Conservation (phyloP, 2,888 invertebrate genomes). For the Flabesymbios commensalis region DNA sequence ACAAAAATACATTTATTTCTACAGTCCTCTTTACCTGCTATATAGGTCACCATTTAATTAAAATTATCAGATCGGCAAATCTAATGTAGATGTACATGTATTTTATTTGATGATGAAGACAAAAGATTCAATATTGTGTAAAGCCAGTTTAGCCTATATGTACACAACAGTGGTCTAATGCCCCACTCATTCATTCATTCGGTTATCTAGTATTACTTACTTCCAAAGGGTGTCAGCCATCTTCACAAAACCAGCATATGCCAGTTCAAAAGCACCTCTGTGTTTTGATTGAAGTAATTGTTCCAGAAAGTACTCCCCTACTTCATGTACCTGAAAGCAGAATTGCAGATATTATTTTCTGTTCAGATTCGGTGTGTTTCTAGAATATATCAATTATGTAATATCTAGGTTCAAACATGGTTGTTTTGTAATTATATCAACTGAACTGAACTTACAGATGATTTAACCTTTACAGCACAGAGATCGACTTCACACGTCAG, state of each 20-base stretch:
- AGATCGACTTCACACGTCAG: too few relatives aligned
- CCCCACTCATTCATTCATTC: too few relatives aligned
- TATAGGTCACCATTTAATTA: too few relatives aligned
- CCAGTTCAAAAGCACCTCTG: slow-evolving; percentile 96
- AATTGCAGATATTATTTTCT: background rate
- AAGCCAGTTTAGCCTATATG: too few relatives aligned
- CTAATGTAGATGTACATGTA: too few relatives aligned
- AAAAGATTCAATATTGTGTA: too few relatives aligned
- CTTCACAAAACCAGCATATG: slow-evolving; percentile 83
- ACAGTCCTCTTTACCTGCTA: too few relatives aligned
- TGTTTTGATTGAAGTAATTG: slow-evolving; percentile 75
- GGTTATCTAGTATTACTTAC: slow-evolving; percentile 57
- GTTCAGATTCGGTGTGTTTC: background rate
- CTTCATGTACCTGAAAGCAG: slow-evolving; percentile 41
- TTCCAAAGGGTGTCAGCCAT: slow-evolving; percentile 75
- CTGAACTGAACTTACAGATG: background rate
- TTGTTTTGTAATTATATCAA: background rate
- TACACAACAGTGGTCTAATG: too few relatives aligned
- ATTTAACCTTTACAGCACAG: too few relatives aligned
- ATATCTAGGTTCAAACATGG: background rate
- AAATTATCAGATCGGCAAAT: too few relatives aligned
- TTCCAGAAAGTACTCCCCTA: slow-evolving; percentile 53
- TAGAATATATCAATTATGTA: background rate
- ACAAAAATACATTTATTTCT: too few relatives aligned
- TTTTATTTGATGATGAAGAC: too few relatives aligned